Evolutionary conservation across 2,113 vertebrate genomes (phyloP), one percentile per base, ranked within the genome.

Genomic region (Monarcha castaneiventris): DNA sequence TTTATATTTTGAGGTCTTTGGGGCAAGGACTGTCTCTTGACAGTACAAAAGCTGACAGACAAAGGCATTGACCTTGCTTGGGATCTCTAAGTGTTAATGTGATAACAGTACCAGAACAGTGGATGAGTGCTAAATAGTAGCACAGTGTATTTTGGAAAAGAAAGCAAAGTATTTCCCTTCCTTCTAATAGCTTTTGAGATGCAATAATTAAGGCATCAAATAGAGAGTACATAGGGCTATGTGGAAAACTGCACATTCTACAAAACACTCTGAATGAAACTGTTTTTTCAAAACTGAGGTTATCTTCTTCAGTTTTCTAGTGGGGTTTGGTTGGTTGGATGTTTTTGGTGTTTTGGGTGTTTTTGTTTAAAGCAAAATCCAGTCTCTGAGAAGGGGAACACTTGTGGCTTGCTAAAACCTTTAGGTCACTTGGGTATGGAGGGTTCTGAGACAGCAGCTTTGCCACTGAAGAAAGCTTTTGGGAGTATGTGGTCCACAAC

Each of bases 1-100:
- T 97, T 96, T 97, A 90, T 96, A 95, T 92, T 94, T 94, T 96
- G 84, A 96, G 96, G 87, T 92, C 95, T 97, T 93, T 78, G 79
- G 93, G 94, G 92, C 92, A 93, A 97, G 88, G 94, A 87, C 88
- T 92, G 85, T 58, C 88, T 95, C 90, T 94, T 84, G 79, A 41
- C 75, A 90, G 79, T 78, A 81, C 94, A 96, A 96, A 96, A 56
- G 72, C 85, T 92, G 90, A 63, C 71, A 89, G 93, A 95, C 82
- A 91, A 94, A 94, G 83, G 76, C 90, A 68, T 84, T 84, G 90
- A 94, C 90, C 90, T 96, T 94, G 56, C 75, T 92, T 72, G 80
- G 87, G 88, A 88, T 95, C 79, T 89, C 73, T 13, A 81, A 93
- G 83, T 72, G 92, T 81, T 95, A 92, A 94, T 75, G 92, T 25